Evolutionary conservation across 1,140 invertebrate genomes (phyloP), one percentile per base, ranked within the genome.

Genomic region (Cotesia vestalis): DNA sequence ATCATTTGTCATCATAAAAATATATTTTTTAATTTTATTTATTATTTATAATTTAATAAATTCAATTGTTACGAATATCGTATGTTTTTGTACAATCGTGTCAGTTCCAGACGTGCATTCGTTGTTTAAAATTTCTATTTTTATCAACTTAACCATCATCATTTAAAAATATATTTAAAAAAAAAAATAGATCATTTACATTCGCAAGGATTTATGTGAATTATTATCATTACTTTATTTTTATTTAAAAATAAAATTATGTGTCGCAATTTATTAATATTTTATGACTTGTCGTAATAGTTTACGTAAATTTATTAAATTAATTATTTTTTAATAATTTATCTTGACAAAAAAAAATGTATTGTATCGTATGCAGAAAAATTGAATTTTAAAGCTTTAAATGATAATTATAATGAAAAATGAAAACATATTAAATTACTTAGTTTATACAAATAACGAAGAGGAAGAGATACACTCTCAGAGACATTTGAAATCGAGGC

Each of bases 401-500:
- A 71, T 72, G 76, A 46, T 46, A 46, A 9, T 46, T 46, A 46
- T 46, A 46, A 46, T 11, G 40, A 46, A 9, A 46, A 46, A 46
- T 46, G 11, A 46, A 9, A 46, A 46, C 40, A 46, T 46, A 46
- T 46, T 46, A 46, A 46, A 46, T 46, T 46, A 46, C 40, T 46
- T 46, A 46, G 40, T 46, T 46, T 46, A 46, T 46, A 46, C 75
- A 76, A 76, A 79, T 80, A 78, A 82, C 78, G 77, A 79, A 79
- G 78, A 78, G 78, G 78, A 78, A 80, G 79, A 85, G 80, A 79
- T 84, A 77, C 77, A 55, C 9, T 76, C 76, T 77, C 55, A 69
- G 60, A 81, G 79, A 78, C 81, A 85, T 85, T 85, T 84, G 83
- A 85, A 84, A 86, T 85, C 84, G 83, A 85, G 82, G 81, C 75